Percentiles rank a stretch among this genome's conserved stretches.
Evolutionary conservation across 2,113 vertebrate species (phyloP).

Genomic region (Gymnarchus niloticus): DNA sequence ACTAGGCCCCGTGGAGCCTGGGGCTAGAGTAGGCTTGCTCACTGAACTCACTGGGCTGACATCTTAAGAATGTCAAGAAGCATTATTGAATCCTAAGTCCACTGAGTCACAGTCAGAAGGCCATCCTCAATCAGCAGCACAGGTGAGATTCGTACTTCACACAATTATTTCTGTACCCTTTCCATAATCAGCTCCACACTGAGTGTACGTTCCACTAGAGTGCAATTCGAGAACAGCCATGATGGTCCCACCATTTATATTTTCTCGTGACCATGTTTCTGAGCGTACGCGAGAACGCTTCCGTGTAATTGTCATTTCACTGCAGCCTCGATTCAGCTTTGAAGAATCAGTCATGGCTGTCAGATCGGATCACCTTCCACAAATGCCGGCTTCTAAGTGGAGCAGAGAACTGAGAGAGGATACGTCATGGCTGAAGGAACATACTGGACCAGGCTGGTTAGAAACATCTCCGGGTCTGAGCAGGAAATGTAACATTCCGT

Average conservation of each 20-base stretch:
- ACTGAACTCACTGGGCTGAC: too few relatives aligned
- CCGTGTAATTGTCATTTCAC: conserved; percentile 11
- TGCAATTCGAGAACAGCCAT: conserved; percentile 36
- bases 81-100: too few relatives aligned
- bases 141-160: conserved; percentile 5
- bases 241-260: conserved; percentile 21
- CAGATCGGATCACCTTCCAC: conserved; percentile 39
- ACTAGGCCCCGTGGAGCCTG: too few relatives aligned
- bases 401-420: not conserved
- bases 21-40: too few relatives aligned
- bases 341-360: conserved; percentile 47
- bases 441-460: not conserved
- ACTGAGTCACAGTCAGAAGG: too few relatives aligned
- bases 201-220: conserved; percentile 38
- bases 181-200: conserved; percentile 40
- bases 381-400: not conserved
- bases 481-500: not conserved
- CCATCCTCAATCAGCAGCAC: not conserved
- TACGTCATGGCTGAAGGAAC: not conserved
- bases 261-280: conserved; percentile 18
- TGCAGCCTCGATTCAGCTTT: conserved; percentile 28
- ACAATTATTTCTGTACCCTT: conserved; percentile 41
- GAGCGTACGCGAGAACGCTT: not conserved
- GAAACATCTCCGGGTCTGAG: not conserved
- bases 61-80: too few relatives aligned